A percentile compares a stretch with the other conserved stretches of the same genome.
Conservation (phyloP, 2,797 vertebrate genomes). For the Halcyon smyrnensis region DNA sequence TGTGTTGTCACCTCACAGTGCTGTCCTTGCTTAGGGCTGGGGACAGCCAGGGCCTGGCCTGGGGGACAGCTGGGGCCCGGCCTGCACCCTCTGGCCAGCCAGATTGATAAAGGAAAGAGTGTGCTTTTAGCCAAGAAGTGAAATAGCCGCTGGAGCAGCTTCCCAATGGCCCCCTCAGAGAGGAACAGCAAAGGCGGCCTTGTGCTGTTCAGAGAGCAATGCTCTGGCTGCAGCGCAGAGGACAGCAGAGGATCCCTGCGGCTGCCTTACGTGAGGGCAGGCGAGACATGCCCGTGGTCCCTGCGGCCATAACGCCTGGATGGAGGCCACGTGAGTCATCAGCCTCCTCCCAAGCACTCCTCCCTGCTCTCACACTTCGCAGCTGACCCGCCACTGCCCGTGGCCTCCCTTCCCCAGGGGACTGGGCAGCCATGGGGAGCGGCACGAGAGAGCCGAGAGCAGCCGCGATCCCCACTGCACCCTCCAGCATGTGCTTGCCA, state of each 20-base stretch:
- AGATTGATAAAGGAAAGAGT: neutral
- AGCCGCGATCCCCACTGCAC: accelerated
- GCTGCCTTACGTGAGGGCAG: neutral
- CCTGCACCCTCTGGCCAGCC: no score
- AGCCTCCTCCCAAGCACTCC: neutral
- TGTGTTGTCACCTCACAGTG: neutral
- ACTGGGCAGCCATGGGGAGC: accelerated
- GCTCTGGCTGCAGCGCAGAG: neutral
- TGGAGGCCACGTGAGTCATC: neutral
- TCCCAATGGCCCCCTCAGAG: neutral
- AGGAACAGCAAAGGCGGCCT: neutral
- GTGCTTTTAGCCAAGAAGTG: neutral
- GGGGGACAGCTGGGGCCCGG: no score
- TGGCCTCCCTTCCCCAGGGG: neutral
- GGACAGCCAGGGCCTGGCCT: no score
- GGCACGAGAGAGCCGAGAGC: neutral
- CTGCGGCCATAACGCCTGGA: neutral
- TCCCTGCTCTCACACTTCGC: neutral
- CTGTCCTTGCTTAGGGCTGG: neutral
- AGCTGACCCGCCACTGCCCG: neutral
- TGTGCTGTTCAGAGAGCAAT: neutral
- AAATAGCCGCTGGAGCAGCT: neutral
- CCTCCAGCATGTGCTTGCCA: accelerated
- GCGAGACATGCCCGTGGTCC: neutral
- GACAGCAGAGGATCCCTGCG: neutral